Base-by-base conservation (phyloP, 2,797 vertebrate species). In the Enteromius fasciolatus region DNA sequence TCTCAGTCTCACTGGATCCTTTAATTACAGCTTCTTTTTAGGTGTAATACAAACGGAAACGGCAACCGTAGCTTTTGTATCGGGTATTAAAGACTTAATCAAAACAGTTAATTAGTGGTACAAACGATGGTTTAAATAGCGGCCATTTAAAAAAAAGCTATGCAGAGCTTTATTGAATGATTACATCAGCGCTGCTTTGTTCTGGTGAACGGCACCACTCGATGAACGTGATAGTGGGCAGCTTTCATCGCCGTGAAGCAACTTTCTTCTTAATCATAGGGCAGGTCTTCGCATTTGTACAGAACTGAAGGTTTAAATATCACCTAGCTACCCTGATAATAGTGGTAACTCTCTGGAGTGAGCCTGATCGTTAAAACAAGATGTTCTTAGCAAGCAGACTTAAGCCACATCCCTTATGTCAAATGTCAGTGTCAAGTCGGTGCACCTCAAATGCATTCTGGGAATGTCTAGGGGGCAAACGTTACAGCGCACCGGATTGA, bases 341-440 rank as follows among this genome's bases (percentile, higher is more conserved):
- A 50, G 31, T 52, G 63, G 48, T 76, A 67, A 52, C 18, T n/a
- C 46, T 41, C 25, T 7, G n/a, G 25, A 46, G 23, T 1, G 11
- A 68, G 12, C 15, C 3, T 33, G 36, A 67, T 66, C 2, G 61
- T 67, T 39, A 48, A 76, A 57, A 76, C 36, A 5, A 75, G 78
- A 66, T 84, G 80, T 75, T 61, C 41, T 84, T 68, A 76, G 66
- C 77, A 33, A 73, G 76, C 68, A 67, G 31, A 67, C 46, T 75
- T n/a, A n/a, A 78, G 17, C 57, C 46, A 70, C 67, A 46, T 80
- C 39, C 52, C 23, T 39, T 39, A 25, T 52, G 70, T 81, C 59
- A 15, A 28, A 76, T 44, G 57, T 50, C 41, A 77, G 31, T 54
- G 33, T n/a, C 61, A 76, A 20, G 25, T 54, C 44, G 17, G 57